Evolutionary conservation across 2,113 vertebrate genomes (phyloP).

Genomic region (Acanthisitta chloris): DNA sequence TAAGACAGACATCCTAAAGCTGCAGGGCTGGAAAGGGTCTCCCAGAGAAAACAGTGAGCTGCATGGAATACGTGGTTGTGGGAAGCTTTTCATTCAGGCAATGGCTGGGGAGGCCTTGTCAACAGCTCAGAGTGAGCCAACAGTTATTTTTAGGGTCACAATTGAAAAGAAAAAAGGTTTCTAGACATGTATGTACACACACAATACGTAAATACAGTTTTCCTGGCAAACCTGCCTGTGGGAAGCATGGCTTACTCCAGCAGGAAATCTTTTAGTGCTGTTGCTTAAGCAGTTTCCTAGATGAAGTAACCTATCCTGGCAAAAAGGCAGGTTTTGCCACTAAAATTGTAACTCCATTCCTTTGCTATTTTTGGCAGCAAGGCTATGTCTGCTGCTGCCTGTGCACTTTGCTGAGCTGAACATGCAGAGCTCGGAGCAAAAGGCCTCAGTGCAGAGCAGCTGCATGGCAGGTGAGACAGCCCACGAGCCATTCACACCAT

Average conservation of each 20-base stretch:
- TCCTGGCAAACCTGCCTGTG: background rate
- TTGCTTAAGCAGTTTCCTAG: background rate
- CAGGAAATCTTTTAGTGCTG: background rate
- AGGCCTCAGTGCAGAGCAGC: background rate
- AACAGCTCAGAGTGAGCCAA: background rate
- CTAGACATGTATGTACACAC: background rate
- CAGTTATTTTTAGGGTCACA: background rate
- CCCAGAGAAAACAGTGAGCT: background rate
- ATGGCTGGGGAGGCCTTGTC: background rate
- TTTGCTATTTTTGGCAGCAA: background rate
- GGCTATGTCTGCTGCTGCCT: rapidly evolving
- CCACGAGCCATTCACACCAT: background rate
- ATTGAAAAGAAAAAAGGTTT: background rate
- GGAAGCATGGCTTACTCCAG: background rate
- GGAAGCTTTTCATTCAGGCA: background rate
- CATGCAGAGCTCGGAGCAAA: background rate
- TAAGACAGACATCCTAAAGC: background rate
- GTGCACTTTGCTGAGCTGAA: background rate
- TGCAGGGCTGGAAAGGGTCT: background rate
- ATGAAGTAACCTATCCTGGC: background rate
- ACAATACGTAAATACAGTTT: background rate
- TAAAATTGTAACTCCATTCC: background rate
- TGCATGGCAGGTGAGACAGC: background rate
- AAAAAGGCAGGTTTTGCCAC: background rate
- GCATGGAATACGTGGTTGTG: background rate